Evolutionary conservation across 2,113 vertebrate species (phyloP), one percentile per base, ranked within the genome.

Genomic region (Canis aureus): DNA sequence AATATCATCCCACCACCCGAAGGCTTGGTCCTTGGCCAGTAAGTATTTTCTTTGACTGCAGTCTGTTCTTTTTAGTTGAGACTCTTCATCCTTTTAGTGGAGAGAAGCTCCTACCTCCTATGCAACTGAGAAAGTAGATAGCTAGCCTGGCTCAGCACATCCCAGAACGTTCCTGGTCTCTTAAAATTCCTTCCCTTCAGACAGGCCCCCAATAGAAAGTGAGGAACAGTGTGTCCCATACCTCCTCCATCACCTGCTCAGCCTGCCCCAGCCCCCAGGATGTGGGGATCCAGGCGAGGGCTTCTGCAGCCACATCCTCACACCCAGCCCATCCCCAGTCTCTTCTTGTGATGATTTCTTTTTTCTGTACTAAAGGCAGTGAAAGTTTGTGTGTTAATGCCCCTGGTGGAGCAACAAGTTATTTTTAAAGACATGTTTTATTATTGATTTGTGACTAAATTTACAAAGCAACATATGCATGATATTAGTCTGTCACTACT

Each of bases 371-470:
- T 66, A 83, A 83, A 84, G 57, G 49, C 15, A 51, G 29, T 35
- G 91, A 11, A 55, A 27, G 25, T 55, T 49, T 51, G 9, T 38
- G n/a, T 83, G 43, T 67, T 74, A 25, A 57, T 2, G 23, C 9
- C 22, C 35, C 60, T 62, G 22, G 64, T 10, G 43, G 57, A 82
- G 3, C 20, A 69, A 53, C 60, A 20, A n/a, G 10, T 87, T 86
- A 60, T 94, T 81, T 89, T 96, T 49, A 76, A 85, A 92, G 51
- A 62, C 53, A n/a, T 55, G 79, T 79, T 94, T 80, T 32, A 80
- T 71, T 82, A 81, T 95, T 53, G 23, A 35, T 93, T 84, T 95
- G 8, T 69, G 74, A 55, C 84, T 78, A 78, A 82, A 81, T 81
- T 74, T 78, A 79, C 49, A 62, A 86, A 74, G 94, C 64, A 57